Percentiles rank a stretch among this genome's conserved stretches.
These are phyloP conservation scores for Polydrusus cervinus DNA, from an alignment of 2,888 invertebrate species.

Conservation along the genomic window DNA sequence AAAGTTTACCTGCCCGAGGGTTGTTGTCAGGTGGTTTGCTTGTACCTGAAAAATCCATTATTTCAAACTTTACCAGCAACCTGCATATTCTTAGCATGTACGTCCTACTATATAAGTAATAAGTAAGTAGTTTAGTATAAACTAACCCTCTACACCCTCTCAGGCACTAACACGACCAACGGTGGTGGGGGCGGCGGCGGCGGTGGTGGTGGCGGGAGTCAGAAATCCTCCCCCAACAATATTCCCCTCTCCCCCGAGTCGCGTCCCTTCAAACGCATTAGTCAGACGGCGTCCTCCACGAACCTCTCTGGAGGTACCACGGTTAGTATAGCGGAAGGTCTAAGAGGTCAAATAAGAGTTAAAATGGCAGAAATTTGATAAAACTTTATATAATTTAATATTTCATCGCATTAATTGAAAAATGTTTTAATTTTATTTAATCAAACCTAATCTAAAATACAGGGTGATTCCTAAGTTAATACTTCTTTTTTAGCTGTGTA, in stretches of 20 bases:
- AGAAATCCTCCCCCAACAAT: conserved; percentile 57
- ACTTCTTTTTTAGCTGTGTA: too few relatives aligned
- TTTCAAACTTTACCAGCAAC: too few relatives aligned
- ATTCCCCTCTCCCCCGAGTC: conserved; percentile 57
- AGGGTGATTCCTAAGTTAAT: too few relatives aligned
- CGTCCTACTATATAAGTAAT: not conserved
- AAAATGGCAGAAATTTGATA: not conserved
- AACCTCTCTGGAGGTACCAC: conserved; percentile 71
- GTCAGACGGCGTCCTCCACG: conserved; percentile 64
- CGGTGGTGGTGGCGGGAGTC: conserved; percentile 44
- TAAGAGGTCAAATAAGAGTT: not conserved
- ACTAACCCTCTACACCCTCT: conserved; percentile 42
- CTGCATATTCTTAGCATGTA: not conserved
- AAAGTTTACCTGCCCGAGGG: too few relatives aligned
- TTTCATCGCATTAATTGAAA: too few relatives aligned
- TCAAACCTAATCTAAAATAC: too few relatives aligned
- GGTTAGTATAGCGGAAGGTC: conserved; percentile 62
- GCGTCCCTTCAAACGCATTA: conserved; percentile 67
- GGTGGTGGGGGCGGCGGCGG: conserved; percentile 59
- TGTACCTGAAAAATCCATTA: too few relatives aligned
- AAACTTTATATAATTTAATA: too few relatives aligned
- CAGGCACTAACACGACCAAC: conserved; percentile 60
- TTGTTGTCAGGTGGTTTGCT: too few relatives aligned
- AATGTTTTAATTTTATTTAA: too few relatives aligned
- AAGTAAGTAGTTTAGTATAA: conserved; percentile 11